Evolutionary conservation across 2,797 vertebrate species (phyloP), one percentile per base, ranked within the genome.

Genomic region (Cheirogaleus major): DNA sequence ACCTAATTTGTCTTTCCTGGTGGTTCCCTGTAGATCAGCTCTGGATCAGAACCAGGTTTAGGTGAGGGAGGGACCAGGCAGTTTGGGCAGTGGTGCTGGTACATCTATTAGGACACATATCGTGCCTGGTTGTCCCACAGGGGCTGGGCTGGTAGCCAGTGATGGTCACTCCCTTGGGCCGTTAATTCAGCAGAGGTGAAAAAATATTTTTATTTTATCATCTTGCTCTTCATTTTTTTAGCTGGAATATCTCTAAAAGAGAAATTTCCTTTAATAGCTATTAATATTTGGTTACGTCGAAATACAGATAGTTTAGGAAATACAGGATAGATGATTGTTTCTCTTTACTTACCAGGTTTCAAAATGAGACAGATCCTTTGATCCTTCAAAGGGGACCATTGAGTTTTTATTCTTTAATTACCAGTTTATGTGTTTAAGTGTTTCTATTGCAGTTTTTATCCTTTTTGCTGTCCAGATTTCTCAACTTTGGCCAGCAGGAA

Each of bases 391-490:
- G 32, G 57, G 22, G 7, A 55, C 2, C 41, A 27, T 52, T 80
- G 18, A 4, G 4, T 80, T 95, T 95, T 85, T 70, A 63, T 83
- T 88, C 78, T 41, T 88, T 43, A 78, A 41, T 81, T 65, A 70
- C 22, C 76, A 72, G 27, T 75, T 88, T 30, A 89, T 61, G 45
- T 73, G 50, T 11, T 32, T 72, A 59, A 43, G 20, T 32, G 5
- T 67, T 79, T 93, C 48, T 45, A 3, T 67, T 61, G 41, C 5
- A 43, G 7, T 93, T 89, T 48, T 43, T 65, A 3, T 20, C 4
- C 15, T 88, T 92, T 43, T n/a, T 95, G 61, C 59, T 13, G 12
- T 7, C 80, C 20, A 65, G 22, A 82, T 17, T 30, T 73, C 67
- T 93, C 8, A 25, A 11, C 8, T 61, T 69, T 75, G 73, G 32